These are phyloP conservation scores for Polyommatus iphigenia DNA, from an alignment of 2,888 invertebrate species.

Conservation along the genomic window DNA sequence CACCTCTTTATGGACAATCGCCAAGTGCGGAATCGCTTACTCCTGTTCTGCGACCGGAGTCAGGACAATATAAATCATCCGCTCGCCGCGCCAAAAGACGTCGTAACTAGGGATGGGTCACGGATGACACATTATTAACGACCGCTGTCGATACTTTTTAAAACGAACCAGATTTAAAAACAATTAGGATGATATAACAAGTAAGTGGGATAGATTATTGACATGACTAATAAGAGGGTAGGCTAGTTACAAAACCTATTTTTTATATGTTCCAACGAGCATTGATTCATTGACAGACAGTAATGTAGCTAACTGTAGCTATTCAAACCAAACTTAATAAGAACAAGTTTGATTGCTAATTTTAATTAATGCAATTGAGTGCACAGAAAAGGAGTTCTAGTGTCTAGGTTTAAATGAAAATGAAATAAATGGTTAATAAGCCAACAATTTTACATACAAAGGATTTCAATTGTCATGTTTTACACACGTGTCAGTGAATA, in stretches of 20 bases:
- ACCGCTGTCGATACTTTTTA: background rate
- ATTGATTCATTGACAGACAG: background rate
- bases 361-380: background rate
- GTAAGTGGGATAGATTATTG: background rate
- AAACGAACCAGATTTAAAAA: background rate
- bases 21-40: slow-evolving; percentile 32
- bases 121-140: background rate
- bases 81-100: slow-evolving; percentile 36
- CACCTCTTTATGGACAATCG: slow-evolving; percentile 38
- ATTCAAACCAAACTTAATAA: background rate
- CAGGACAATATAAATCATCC: slow-evolving; percentile 36
- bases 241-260: no score
- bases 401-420: background rate
- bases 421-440: background rate
- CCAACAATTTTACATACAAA: background rate
- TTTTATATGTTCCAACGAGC: no score
- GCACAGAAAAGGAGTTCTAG: background rate
- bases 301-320: background rate
- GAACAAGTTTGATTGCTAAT: background rate
- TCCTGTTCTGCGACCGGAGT: slow-evolving; percentile 35
- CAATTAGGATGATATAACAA: background rate
- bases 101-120: slow-evolving; percentile 32
- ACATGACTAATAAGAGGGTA: no score
- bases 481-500: background rate
- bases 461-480: no score